phyloP scores from a whole-genome alignment of 1,140 invertebrate species.

The Drosophila jambulina region DNA sequence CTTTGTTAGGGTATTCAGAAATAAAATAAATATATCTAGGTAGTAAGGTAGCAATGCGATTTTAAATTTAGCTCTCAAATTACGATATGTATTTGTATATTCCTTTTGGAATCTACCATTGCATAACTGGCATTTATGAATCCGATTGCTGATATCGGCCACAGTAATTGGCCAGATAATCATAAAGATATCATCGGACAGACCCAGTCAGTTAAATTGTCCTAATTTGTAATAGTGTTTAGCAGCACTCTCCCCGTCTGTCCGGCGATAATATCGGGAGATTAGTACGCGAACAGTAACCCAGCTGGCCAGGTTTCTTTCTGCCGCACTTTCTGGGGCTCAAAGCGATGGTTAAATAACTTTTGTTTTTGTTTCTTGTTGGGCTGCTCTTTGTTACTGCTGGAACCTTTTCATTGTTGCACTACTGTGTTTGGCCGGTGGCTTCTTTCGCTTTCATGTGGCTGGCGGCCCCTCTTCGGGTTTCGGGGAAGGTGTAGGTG shows the following conservation, averaged over 20 bases:
- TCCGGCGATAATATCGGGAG: constrained; percentile 58
- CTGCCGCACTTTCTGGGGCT: constrained; percentile 24
- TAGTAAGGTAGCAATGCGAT: background rate
- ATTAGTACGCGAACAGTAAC: constrained; percentile 7
- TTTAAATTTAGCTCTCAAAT: background rate
- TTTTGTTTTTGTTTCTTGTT: constrained; percentile 57
- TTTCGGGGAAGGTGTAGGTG: constrained; percentile 57
- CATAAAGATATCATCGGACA: background rate
- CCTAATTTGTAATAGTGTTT: constrained; percentile 63
- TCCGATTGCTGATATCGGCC: background rate
- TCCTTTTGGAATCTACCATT: background rate
- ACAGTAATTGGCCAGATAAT: constrained; percentile 13
- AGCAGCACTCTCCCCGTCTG: constrained; percentile 50
- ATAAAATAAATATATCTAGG: background rate
- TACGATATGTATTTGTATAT: background rate
- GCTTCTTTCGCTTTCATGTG: constrained; percentile 68
- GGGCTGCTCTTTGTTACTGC: constrained; percentile 28
- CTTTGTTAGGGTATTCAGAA: background rate
- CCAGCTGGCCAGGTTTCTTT: constrained; percentile 75
- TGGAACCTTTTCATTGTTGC: constrained; percentile 38
- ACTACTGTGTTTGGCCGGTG: constrained; percentile 34
- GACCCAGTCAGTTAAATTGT: constrained; percentile 43
- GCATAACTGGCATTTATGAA: background rate
- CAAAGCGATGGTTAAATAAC: constrained; percentile 67
- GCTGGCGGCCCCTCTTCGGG: constrained; percentile 2